Evolutionary conservation across 2,797 vertebrate species (phyloP).

Genomic region (Ctenopoma kingsleyae): DNA sequence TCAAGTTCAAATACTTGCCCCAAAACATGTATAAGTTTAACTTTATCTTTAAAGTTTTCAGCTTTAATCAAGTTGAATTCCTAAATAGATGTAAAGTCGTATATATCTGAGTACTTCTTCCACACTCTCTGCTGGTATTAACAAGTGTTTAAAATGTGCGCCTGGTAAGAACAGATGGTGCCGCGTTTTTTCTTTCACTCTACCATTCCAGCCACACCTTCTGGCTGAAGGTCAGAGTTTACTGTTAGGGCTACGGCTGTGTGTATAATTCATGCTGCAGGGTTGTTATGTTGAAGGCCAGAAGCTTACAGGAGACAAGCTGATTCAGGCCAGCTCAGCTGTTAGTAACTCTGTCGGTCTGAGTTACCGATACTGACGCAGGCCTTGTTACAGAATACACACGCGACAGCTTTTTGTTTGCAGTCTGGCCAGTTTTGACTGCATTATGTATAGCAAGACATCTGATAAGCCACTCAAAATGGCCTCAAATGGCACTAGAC

Average conservation of each 20-base stretch:
- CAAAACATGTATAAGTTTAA: too few relatives aligned
- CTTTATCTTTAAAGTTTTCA: too few relatives aligned
- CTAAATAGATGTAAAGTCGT: too few relatives aligned
- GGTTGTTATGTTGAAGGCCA: conserved; percentile 15
- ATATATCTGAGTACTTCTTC: too few relatives aligned
- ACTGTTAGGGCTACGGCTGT: conserved; percentile 45
- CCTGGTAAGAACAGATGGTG: neutral
- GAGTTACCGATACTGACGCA: conserved; percentile 50
- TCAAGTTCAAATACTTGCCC: too few relatives aligned
- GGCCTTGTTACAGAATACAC: conserved; percentile 60
- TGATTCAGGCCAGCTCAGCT: conserved; percentile 38
- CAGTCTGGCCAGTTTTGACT: conserved; percentile 67
- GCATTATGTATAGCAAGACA: conserved; percentile 69
- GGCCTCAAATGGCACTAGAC: conserved; percentile 49
- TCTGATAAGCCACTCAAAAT: conserved; percentile 68
- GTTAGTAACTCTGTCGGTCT: conserved; percentile 49
- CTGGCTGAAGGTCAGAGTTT: conserved; percentile 43
- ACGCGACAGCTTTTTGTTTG: conserved; percentile 54
- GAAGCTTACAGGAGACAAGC: conserved; percentile 28
- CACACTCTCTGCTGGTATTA: too few relatives aligned
- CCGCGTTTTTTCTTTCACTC: conserved; percentile 15
- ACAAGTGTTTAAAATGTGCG: neutral
- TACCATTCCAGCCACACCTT: conserved; percentile 18
- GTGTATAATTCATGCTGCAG: conserved; percentile 60
- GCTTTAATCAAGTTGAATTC: too few relatives aligned